Percentiles rank a stretch among this genome's conserved stretches.
These are phyloP conservation scores for Temnothorax nylanderi DNA, from an alignment of 1,140 invertebrate genomes.

Conservation along the genomic window DNA sequence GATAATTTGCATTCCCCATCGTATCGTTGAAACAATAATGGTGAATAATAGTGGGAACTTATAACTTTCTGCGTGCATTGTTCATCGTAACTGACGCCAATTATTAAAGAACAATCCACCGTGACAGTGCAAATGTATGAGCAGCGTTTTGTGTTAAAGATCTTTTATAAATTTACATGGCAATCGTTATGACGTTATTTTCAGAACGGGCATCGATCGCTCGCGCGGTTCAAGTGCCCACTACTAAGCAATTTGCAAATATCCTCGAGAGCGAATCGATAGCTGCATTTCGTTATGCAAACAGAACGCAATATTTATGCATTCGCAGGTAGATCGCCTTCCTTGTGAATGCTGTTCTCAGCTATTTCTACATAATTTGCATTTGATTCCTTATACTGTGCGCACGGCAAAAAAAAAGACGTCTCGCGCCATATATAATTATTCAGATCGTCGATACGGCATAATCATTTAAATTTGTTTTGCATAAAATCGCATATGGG, in stretches of 20 bases:
- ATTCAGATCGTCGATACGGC: background rate
- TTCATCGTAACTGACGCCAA: background rate
- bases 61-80: background rate
- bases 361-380: constrained; percentile 6
- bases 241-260: constrained; percentile 38
- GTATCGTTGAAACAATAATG: background rate
- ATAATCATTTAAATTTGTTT: background rate
- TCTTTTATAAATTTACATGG: background rate
- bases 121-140: background rate
- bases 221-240: background rate
- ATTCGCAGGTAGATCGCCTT: background rate
- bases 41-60: background rate
- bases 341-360: background rate
- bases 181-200: constrained; percentile 2
- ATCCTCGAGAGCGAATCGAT: constrained; percentile 9
- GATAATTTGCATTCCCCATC: constrained; percentile 18
- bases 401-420: background rate
- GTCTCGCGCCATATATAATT: background rate
- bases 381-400: background rate
- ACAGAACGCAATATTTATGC: constrained; percentile 6
- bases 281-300: constrained; percentile 18
- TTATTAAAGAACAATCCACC: constrained; percentile 11
- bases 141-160: background rate
- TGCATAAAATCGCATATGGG: background rate
- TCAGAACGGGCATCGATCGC: constrained; percentile 4